Evolutionary conservation across 2,113 vertebrate genomes (phyloP).

Genomic region (Peucedramus taeniatus): DNA sequence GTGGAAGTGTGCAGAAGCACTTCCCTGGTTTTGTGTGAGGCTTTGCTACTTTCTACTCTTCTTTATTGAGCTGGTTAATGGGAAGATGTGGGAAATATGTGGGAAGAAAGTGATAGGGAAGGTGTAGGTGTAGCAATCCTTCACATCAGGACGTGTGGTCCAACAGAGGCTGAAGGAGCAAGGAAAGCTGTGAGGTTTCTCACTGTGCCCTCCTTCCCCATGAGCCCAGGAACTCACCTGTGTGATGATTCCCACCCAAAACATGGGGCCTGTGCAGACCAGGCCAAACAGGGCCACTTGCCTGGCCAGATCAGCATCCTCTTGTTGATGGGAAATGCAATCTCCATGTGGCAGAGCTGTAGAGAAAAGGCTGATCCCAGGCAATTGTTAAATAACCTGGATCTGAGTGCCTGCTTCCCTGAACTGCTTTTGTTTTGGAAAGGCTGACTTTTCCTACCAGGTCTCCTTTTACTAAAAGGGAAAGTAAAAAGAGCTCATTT

Average conservation of each 20-base stretch:
- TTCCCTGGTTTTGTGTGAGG: background rate
- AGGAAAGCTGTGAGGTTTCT: background rate
- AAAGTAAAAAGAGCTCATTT: background rate
- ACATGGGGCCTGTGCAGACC: background rate
- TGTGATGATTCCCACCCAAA: background rate
- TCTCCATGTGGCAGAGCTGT: background rate
- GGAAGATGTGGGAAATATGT: background rate
- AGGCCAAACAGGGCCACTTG: fast-evolving
- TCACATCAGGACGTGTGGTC: fast-evolving
- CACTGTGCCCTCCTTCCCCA: background rate
- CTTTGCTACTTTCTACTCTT: background rate
- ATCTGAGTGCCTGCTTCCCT: fast-evolving
- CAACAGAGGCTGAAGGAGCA: fast-evolving
- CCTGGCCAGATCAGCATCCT: background rate
- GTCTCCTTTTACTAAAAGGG: background rate
- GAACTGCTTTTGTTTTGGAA: background rate
- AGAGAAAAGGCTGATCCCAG: background rate
- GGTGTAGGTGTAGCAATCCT: background rate
- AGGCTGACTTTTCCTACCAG: background rate
- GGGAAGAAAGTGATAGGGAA: background rate
- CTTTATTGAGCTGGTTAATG: background rate
- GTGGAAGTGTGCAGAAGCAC: background rate
- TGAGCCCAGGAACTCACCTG: background rate
- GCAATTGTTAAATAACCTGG: background rate
- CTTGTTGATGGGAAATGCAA: background rate